Base-by-base conservation (phyloP, 37 sponge, comb jelly and placozoan genomes). In the Halisarca cf. caerulea region DNA sequence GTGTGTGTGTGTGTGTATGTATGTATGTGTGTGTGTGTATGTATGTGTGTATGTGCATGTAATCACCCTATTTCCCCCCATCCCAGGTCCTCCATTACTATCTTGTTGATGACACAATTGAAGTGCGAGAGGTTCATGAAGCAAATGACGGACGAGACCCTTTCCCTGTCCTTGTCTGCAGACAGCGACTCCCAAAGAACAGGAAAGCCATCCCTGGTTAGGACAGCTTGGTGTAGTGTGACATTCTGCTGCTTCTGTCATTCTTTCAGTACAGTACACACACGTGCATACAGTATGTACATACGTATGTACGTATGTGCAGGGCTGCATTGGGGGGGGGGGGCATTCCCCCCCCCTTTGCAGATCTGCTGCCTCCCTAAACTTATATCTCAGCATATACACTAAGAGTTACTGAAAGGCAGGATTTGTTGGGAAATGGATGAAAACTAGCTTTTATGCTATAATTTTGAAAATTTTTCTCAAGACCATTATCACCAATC, bases 61-160 rank as follows among this genome's bases (percentile, higher is more conserved):
- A 62, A 23, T 62, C 30, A 62, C 64, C 69, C 69, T 30, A 17
- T 27, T 17, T n/a, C 6, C 53, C 27, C 2, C 30, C 2, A 24
- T 53, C 20, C 33, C 44, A 95, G 92, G 75, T 92, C 25, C 44
- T 98, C 4, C 99, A 98, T 73, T 98, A 96, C 55, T 98, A 90
- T 73, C 83, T 96, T 66, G 99, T 92, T 21, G 99, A 98, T 68
- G 96, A 98, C 73, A 94, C 97, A 3, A 86, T 98, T 18, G 97
- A 98, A 64, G 88, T 98, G 28, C 61, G 97, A 40, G 99, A 98
- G 86, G 84, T 94, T 33, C 91, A 93, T 51, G 89, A 98, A 44
- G 91, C 91, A 15, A 98, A 98, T 42, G 95, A 94, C 71, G 99
- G 99, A n/a, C 82, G 91, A 32, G 97, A 98, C 69, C 96, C 99